phyloP scores from a whole-genome alignment of 2,797 vertebrate species.

The Heteromormyrus szaboi region DNA sequence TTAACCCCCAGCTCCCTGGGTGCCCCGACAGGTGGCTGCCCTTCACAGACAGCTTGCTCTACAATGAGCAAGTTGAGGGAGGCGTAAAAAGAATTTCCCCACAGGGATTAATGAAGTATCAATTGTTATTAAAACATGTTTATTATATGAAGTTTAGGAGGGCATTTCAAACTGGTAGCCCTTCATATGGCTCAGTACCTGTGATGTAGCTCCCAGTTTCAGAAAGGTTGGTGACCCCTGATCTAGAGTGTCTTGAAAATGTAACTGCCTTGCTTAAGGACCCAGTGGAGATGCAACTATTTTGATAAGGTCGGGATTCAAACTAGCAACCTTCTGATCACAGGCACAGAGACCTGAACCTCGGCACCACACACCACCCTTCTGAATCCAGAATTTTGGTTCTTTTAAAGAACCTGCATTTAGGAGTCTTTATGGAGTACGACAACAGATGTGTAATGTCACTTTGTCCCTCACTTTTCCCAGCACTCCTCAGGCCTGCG shows the following conservation, averaged over 20 bases:
- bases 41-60: too few relatives aligned
- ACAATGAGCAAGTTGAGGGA: too few relatives aligned
- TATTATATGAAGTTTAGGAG: not conserved
- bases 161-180: not conserved
- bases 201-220: not conserved
- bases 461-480: not conserved
- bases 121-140: not conserved
- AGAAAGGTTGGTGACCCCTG: not conserved
- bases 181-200: not conserved
- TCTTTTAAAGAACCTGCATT: not conserved
- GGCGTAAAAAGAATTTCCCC: too few relatives aligned
- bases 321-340: not conserved
- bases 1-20: too few relatives aligned
- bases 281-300: not conserved
- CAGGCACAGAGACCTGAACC: not conserved
- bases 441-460: not conserved
- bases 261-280: not conserved
- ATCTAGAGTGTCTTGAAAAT: not conserved
- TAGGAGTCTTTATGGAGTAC: not conserved
- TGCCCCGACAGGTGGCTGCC: too few relatives aligned
- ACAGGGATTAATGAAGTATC: too few relatives aligned
- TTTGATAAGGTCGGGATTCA: not conserved
- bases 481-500: conserved; percentile 41
- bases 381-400: not conserved
- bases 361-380: not conserved